Evolutionary conservation across 2,888 invertebrate species (phyloP).

Genomic region (Melanostoma mellinum): DNA sequence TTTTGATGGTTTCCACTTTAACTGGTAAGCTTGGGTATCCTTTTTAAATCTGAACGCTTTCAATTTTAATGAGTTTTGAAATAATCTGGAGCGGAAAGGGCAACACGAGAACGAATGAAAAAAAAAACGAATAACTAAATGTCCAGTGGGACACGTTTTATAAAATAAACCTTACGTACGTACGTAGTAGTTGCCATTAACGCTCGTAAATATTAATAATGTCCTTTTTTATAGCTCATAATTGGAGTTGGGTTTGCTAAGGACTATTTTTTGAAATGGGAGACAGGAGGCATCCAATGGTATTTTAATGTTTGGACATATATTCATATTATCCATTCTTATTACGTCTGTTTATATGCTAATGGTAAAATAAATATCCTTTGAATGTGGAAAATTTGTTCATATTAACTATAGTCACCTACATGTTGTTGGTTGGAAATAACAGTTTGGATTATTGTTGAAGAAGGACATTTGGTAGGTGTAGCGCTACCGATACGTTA

Average conservation of each 20-base stretch:
- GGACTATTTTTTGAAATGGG: background rate
- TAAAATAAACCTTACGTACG: conserved; percentile 22
- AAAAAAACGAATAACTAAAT: background rate
- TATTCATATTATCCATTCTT: conserved; percentile 38
- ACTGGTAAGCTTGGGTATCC: background rate
- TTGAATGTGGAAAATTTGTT: conserved; percentile 57
- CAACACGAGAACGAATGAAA: background rate
- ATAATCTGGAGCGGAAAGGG: conserved; percentile 29
- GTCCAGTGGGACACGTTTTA: conserved; percentile 27
- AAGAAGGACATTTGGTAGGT: too few relatives aligned
- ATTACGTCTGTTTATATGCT: conserved; percentile 54
- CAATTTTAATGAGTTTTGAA: conserved; percentile 62
- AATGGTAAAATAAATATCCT: conserved; percentile 55
- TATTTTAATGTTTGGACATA: conserved; percentile 47
- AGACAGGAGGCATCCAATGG: conserved; percentile 28
- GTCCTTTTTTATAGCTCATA: conserved; percentile 65
- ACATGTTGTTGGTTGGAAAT: background rate
- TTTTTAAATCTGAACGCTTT: conserved; percentile 38
- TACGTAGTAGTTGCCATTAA: conserved; percentile 54
- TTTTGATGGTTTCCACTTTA: conserved; percentile 28
- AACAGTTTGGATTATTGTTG: too few relatives aligned
- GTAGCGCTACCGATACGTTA: too few relatives aligned
- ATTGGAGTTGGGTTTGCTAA: conserved; percentile 54
- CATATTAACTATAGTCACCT: conserved; percentile 39
- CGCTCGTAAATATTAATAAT: conserved; percentile 71